Evolutionary conservation across 1,140 invertebrate genomes (phyloP), one percentile per base, ranked within the genome.

Genomic region (Leucophenga varia): DNA sequence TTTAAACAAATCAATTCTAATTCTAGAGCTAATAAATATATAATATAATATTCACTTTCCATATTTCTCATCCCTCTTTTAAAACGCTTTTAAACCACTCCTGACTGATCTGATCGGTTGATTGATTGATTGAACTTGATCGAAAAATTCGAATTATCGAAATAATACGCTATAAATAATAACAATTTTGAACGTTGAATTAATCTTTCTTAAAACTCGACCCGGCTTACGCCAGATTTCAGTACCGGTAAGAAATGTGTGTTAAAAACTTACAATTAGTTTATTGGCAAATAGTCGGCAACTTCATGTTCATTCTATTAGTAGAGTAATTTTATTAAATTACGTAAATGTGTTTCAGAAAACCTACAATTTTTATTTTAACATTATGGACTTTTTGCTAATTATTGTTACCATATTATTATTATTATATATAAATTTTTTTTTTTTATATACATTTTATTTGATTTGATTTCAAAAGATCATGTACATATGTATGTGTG

Each of bases 211-310:
- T n/a, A 54, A 47, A 45, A 47, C 36, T 55, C 46, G 36, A 34
- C 58, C 56, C 57, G 55, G 60, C 59, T 47, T 50, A 55, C 48
- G 55, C 45, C 64, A 69, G 65, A 69, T 69, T 59, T 69, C 65
- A 55, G 65, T 69, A 65, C 65, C 65, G 65, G 65, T 69, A 69
- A 69, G 65, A 69, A 70, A 61, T 53, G 53, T 59, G 49, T 56
- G 49, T 59, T 55, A n/a, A n/a, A n/a, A n/a, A n/a, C n/a, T n/a
- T n/a, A 65, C 20, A 46, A 48, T 58, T 64, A 52, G 52, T 56
- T 47, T 67, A 65, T 65, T 65, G 61, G 61, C 61, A 61, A 47
- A 43, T 59, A 65, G 55, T 56, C 25, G 40, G 28, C 61, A 47
- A 58, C 58, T 47, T 59, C 48, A 52, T 51, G 42, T 22, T 12